A percentile compares a stretch with the other conserved stretches of the same genome.
These are phyloP conservation scores for Catostomus latipinnis DNA, from an alignment of 2,797 vertebrate genomes.

Conservation along the genomic window DNA sequence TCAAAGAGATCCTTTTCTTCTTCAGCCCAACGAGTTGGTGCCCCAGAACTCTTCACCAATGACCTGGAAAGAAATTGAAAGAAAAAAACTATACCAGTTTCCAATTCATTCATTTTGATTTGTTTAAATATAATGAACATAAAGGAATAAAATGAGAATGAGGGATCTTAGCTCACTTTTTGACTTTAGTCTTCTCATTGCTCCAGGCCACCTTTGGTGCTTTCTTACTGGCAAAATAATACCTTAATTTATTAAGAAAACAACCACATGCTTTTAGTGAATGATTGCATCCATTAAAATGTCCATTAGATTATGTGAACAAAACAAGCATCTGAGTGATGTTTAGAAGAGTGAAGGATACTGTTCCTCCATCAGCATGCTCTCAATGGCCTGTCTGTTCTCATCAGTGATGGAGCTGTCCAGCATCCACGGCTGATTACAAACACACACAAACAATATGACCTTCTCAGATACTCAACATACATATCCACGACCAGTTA, in stretches of 20 bases:
- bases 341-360: slow-evolving; percentile 83
- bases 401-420: slow-evolving; percentile 94
- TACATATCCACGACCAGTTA: background rate
- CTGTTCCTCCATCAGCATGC: slow-evolving; percentile 97
- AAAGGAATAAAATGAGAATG: background rate
- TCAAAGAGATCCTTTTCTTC: slow-evolving; percentile 95
- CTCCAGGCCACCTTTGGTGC: slow-evolving; percentile 83
- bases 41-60: slow-evolving; percentile 79
- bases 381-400: slow-evolving; percentile 92
- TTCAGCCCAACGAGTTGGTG: slow-evolving; percentile 86
- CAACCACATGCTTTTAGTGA: background rate
- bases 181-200: slow-evolving; percentile 78
- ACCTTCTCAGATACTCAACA: background rate
- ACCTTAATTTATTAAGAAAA: slow-evolving; percentile 81
- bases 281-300: background rate
- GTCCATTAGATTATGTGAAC: background rate
- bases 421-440: slow-evolving; percentile 89
- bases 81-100: background rate
- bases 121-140: background rate
- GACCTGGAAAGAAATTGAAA: slow-evolving; percentile 70
- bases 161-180: slow-evolving; percentile 69
- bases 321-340: background rate
- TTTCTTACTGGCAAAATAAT: slow-evolving; percentile 89
- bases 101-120: background rate
- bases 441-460: background rate